Conservation (phyloP, 2,113 vertebrate genomes). For the Asarcornis scutulata region DNA sequence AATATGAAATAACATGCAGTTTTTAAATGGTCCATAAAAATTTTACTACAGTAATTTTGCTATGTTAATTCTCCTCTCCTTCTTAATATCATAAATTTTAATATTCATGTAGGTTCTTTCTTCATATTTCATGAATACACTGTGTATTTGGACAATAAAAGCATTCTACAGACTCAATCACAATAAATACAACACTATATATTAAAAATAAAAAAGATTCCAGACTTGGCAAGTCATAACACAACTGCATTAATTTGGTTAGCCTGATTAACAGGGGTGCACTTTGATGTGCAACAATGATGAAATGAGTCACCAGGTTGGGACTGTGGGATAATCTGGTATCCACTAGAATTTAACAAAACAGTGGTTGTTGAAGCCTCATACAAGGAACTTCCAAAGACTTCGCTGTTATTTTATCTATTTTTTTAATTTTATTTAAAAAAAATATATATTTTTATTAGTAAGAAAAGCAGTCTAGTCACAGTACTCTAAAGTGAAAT, state of each 20-base stretch:
- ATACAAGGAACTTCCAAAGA: neutral
- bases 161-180: slow-evolving; percentile 14
- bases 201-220: neutral
- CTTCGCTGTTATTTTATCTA: neutral
- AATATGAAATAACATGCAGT: neutral
- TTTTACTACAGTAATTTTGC: slow-evolving; percentile 5
- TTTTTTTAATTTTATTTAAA: neutral
- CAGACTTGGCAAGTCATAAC: slow-evolving; percentile 18
- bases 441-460: no score
- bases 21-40: slow-evolving; percentile 30
- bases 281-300: slow-evolving; percentile 25
- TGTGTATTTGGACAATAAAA: slow-evolving; percentile 37
- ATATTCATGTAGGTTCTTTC: slow-evolving; percentile 9
- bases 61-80: slow-evolving; percentile 17
- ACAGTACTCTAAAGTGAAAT: neutral
- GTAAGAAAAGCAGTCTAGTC: neutral
- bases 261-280: slow-evolving; percentile 42
- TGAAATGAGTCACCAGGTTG: neutral
- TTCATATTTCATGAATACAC: slow-evolving; percentile 34
- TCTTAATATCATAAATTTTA: slow-evolving; percentile 52
- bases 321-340: neutral
- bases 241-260: slow-evolving; percentile 50
- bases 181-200: slow-evolving; percentile 3
- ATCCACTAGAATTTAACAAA: neutral
- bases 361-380: neutral